Base-by-base conservation (phyloP, 2,113 vertebrate genomes). In the Geococcyx californianus region DNA sequence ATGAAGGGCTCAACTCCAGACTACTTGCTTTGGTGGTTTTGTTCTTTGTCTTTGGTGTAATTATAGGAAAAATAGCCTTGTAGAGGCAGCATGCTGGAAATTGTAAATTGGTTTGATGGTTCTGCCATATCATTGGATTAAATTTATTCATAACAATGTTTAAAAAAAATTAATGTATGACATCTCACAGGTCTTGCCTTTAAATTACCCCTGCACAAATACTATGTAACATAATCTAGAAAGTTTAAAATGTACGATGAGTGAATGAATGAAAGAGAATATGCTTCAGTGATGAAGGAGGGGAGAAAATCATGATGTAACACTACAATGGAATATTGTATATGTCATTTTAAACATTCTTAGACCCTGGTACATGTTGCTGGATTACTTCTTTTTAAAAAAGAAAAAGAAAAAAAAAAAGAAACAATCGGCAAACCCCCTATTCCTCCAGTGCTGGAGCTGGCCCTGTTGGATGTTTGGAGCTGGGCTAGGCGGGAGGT, bases 51-150 rank as follows among this genome's bases (percentile, higher is more conserved):
- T 97, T 99, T 49, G 99, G 99, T 59, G 98, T 99, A 96, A 99
- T 99, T 93, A 97, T 99, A 95, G 99, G 99, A 97, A 99, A 99
- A 98, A 98, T 99, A 95, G 98, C 99, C 97, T 99, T 99, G 99
- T 99, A 99, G 98, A 97, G 94, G 96, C 89, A 96, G 99, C 99
- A 98, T 99, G 99, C 98, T 96, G 92, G 96, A 94, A 95, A 97
- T 93, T 97, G 98, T 97, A 97, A 97, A 97, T 96, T 87, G 97
- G 96, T 98, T 97, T 97, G 97, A 98, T 97, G 98, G 98, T 97
- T 98, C 98, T 97, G 98, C 98, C 98, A 97, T 98, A 98, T 98
- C 98, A 95, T 97, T 97, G 98, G 97, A 96, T 98, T 98, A 98
- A 98, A 98, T 98, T 98, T 98, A 98, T 98, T 98, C 98, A 98